These are phyloP conservation scores for Teleopsis dalmanni DNA, from an alignment of 1,140 invertebrate genomes.

Conservation along the genomic window DNA sequence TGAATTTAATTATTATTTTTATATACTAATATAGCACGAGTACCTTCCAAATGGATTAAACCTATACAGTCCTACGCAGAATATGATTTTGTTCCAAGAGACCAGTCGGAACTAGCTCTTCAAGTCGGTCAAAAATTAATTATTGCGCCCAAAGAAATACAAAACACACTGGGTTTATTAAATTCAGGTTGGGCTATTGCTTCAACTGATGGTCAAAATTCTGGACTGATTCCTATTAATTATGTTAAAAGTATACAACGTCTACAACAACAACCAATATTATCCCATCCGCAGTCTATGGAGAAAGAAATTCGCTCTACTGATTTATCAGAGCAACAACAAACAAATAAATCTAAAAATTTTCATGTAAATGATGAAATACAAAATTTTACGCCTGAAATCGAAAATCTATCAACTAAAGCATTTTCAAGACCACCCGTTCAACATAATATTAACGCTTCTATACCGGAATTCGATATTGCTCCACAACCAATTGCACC, in stretches of 20 bases:
- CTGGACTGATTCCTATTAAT: constrained; percentile 72
- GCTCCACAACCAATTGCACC: constrained; percentile 26
- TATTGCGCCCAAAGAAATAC: constrained; percentile 75
- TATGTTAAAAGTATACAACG: constrained; percentile 57
- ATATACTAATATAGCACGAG: constrained; percentile 47
- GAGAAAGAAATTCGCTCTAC: not conserved
- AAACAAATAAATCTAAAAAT: not conserved
- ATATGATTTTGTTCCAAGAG: constrained; percentile 67
- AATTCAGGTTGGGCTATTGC: constrained; percentile 71
- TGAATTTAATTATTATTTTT: not conserved
- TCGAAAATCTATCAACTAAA: constrained; percentile 29
- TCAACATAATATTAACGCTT: constrained; percentile 22
- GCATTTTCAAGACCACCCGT: constrained; percentile 29
- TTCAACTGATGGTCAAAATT: constrained; percentile 55
- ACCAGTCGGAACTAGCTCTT: constrained; percentile 70
- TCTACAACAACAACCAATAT: constrained; percentile 12
- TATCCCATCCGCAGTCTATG: constrained; percentile 1
- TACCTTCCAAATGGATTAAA: constrained; percentile 61
- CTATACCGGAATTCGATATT: constrained; percentile 23
- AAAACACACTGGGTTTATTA: constrained; percentile 56
- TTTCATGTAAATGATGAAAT: not conserved
- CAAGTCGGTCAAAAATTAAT: constrained; percentile 66
- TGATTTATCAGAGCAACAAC: not conserved
- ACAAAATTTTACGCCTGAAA: constrained; percentile 17
- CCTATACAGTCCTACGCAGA: constrained; percentile 64